Conservation (phyloP, 2,113 vertebrate genomes). For the Bombycilla garrulus region DNA sequence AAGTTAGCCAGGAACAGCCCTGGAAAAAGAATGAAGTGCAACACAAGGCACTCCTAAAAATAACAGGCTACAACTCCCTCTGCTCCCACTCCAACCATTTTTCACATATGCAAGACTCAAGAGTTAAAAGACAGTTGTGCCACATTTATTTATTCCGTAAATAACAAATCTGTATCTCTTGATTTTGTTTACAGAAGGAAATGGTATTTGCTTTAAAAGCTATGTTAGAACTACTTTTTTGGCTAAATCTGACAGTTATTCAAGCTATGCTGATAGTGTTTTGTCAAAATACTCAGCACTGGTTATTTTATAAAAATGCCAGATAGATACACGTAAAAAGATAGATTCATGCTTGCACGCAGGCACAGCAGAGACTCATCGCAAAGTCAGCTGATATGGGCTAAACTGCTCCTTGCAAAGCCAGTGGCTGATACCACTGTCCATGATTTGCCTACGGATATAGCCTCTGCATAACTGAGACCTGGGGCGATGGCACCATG, state of each 20-base stretch:
- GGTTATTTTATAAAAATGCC: background rate
- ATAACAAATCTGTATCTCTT: background rate
- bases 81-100: constrained; percentile 34
- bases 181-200: background rate
- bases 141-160: background rate
- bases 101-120: background rate
- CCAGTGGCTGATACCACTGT: background rate
- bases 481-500: rapidly evolving
- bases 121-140: background rate
- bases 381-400: background rate
- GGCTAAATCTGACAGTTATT: background rate
- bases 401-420: background rate
- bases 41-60: constrained; percentile 76
- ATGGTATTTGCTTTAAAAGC: background rate
- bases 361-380: background rate
- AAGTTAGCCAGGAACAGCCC: constrained; percentile 78
- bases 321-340: background rate
- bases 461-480: background rate
- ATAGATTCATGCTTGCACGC: background rate
- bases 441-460: background rate
- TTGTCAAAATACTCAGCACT: background rate
- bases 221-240: background rate
- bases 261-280: background rate
- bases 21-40: constrained; percentile 71
- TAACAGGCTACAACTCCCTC: constrained; percentile 68